phyloP scores from a whole-genome alignment of 1,140 invertebrate genomes.

The Drosophila kikkawai region DNA sequence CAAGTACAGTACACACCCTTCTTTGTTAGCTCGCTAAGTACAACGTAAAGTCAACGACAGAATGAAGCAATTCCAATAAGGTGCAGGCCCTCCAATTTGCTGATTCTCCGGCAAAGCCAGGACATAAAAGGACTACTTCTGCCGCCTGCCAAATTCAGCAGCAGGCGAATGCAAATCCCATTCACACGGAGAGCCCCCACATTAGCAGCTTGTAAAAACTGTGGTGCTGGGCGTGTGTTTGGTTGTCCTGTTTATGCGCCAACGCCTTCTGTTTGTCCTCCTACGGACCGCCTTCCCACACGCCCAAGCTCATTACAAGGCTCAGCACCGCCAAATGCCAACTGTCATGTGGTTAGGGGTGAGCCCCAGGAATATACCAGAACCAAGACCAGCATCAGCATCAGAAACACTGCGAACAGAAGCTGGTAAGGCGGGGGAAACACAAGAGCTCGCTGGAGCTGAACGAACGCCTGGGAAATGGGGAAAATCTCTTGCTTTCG shows the following conservation, averaged over 20 bases:
- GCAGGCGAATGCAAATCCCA: conserved; percentile 41
- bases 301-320: conserved; percentile 62
- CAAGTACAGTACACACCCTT: conserved; percentile 21
- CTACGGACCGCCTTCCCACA: conserved; percentile 1
- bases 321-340: conserved; percentile 69
- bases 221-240: conserved; percentile 45
- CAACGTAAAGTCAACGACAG: conserved; percentile 8
- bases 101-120: conserved; percentile 29
- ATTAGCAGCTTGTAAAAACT: conserved; percentile 78
- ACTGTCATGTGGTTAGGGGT: conserved; percentile 57
- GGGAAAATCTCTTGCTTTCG: conserved; percentile 27
- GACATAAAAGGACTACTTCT: conserved; percentile 44
- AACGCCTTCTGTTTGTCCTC: conserved; percentile 48
- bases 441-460: neutral
- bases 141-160: conserved; percentile 46
- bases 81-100: conserved; percentile 33
- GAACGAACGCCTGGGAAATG: conserved; percentile 16
- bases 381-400: neutral
- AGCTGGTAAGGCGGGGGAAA: conserved; percentile 19
- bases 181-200: conserved; percentile 40
- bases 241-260: conserved; percentile 52
- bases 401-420: conserved; percentile 8
- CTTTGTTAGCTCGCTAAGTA: conserved; percentile 14
- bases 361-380: conserved; percentile 9
- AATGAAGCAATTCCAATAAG: conserved; percentile 44